These are phyloP conservation scores for Myotis pilosus DNA, from an alignment of 2,797 vertebrate species.

Conservation along the genomic window DNA sequence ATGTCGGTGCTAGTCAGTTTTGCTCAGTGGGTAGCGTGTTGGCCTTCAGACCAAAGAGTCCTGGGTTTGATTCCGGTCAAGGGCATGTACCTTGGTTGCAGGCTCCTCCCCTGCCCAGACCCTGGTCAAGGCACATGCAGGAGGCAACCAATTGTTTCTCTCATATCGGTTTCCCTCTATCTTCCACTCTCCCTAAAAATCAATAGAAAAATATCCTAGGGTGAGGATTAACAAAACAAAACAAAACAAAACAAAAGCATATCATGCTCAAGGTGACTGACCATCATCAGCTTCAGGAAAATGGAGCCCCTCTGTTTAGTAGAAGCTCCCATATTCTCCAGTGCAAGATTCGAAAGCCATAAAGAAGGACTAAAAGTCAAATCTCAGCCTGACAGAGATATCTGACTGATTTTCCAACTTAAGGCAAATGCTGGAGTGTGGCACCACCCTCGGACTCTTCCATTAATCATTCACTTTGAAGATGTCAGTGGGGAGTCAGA, in stretches of 20 bases:
- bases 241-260: neutral
- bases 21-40: too few species aligned
- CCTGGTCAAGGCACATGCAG: too few species aligned
- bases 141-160: too few species aligned
- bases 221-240: too few species aligned
- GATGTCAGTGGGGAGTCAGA: slow-evolving; percentile 48
- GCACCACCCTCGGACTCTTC: neutral
- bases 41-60: too few species aligned
- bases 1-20: neutral
- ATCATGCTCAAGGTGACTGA: neutral
- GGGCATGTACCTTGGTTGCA: too few species aligned
- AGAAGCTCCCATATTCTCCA: neutral
- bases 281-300: neutral
- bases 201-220: too few species aligned
- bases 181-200: too few species aligned
- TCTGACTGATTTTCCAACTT: neutral
- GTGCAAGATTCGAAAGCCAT: neutral
- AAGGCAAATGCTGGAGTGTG: neutral
- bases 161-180: too few species aligned
- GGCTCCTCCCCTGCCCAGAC: too few species aligned
- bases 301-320: neutral
- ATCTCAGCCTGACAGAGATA: neutral
- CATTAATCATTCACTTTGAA: neutral
- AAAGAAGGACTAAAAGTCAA: neutral
- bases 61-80: too few species aligned